Evolutionary conservation across 2,888 invertebrate species (phyloP).

Genomic region (Melikaiella ostensackeni): DNA sequence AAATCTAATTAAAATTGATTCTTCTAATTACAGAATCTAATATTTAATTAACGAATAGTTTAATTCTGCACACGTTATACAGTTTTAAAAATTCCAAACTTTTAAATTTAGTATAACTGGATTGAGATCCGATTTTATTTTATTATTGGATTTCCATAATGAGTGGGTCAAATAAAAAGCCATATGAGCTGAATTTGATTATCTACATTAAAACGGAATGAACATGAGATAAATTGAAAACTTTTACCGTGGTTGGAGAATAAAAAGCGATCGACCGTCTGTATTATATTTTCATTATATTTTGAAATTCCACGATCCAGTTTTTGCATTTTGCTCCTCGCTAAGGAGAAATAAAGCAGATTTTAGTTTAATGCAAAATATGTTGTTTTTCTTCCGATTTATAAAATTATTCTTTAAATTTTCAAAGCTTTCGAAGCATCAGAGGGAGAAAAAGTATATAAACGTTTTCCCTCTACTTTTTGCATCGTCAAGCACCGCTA

Average conservation of each 20-base stretch:
- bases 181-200: neutral
- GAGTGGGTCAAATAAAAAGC: neutral
- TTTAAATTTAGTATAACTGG: too few relatives aligned
- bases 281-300: too few relatives aligned
- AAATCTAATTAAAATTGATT: too few relatives aligned
- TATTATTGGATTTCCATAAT: too few relatives aligned
- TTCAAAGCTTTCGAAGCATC: neutral
- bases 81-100: neutral
- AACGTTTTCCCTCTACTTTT: constrained; percentile 10
- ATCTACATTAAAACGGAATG: neutral
- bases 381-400: neutral
- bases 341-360: neutral
- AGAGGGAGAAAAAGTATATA: constrained; percentile 7
- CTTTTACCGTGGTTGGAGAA: neutral
- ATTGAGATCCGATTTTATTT: neutral
- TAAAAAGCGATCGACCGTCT: neutral
- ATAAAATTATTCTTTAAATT: neutral
- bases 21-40: too few relatives aligned
- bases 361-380: neutral
- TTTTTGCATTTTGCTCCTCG: neutral
- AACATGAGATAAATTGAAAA: neutral
- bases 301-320: neutral
- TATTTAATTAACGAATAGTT: neutral
- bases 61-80: neutral
- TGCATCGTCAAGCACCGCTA: neutral